A percentile compares a stretch with the other conserved stretches of the same genome.
Evolutionary conservation across 2,888 invertebrate genomes (phyloP).

Genomic region (Parnassius apollo): DNA sequence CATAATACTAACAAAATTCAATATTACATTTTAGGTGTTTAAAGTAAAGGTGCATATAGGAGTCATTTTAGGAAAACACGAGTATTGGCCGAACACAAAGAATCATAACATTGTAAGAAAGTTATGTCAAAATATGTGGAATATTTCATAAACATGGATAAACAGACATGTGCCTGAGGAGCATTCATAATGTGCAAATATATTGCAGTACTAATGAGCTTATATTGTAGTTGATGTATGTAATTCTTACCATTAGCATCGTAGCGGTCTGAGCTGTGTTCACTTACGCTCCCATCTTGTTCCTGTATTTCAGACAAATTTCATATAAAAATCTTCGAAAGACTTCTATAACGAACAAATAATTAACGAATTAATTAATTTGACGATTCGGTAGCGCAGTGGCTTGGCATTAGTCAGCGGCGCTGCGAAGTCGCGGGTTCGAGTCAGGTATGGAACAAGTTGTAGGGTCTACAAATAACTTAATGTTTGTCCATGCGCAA

Average conservation of each 20-base stretch:
- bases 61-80: background rate
- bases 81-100: too few species aligned
- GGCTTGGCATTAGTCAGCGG: too few species aligned
- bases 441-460: too few species aligned
- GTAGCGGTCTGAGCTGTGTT: constrained; percentile 53
- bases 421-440: too few species aligned
- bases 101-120: too few species aligned
- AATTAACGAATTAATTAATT: too few species aligned
- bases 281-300: constrained; percentile 53
- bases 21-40: background rate
- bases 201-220: constrained; percentile 3
- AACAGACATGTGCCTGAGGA: constrained; percentile 20
- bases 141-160: background rate
- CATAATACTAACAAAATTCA: constrained; percentile 12
- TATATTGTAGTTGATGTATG: constrained; percentile 8
- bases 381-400: too few species aligned
- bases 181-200: constrained; percentile 33
- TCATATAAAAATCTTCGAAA: too few species aligned
- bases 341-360: too few species aligned
- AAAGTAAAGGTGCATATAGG: constrained; percentile 9
- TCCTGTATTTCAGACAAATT: constrained; percentile 43
- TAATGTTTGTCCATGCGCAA: too few species aligned
- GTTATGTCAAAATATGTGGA: too few species aligned
- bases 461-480: too few species aligned
- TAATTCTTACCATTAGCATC: constrained; percentile 56